Evolutionary conservation across 2,888 invertebrate species (phyloP).

Genomic region (Cyclophora albipunctata): DNA sequence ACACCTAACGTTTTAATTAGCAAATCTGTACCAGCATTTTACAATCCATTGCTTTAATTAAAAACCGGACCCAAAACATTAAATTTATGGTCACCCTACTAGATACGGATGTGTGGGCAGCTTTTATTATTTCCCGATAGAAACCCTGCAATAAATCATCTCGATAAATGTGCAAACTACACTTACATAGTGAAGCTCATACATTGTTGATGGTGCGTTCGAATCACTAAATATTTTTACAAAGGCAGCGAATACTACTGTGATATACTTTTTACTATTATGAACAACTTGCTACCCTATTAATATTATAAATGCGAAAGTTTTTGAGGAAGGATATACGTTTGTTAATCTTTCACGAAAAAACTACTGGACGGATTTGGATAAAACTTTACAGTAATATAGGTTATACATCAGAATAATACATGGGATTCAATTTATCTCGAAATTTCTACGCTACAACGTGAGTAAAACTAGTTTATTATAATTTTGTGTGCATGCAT

Average conservation of each 20-base stretch:
- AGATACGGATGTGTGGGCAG: slow-evolving; percentile 30
- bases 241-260: neutral
- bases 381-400: no score
- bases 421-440: no score
- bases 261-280: neutral
- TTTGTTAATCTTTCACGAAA: no score
- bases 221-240: neutral
- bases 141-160: slow-evolving; percentile 40
- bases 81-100: slow-evolving; percentile 26
- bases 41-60: neutral
- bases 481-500: neutral
- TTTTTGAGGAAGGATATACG: no score
- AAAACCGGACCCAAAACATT: slow-evolving; percentile 5
- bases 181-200: neutral
- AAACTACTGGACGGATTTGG: no score
- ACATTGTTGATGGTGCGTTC: neutral
- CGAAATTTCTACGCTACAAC: no score
- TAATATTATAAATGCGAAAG: neutral
- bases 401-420: no score
- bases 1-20: neutral
- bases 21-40: neutral
- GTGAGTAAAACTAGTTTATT: no score
- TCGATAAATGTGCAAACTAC: slow-evolving; percentile 29
- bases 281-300: neutral
- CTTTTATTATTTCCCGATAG: slow-evolving; percentile 42